Conservation (phyloP, 2,797 vertebrate species). For the Coracias cyanogaster region DNA sequence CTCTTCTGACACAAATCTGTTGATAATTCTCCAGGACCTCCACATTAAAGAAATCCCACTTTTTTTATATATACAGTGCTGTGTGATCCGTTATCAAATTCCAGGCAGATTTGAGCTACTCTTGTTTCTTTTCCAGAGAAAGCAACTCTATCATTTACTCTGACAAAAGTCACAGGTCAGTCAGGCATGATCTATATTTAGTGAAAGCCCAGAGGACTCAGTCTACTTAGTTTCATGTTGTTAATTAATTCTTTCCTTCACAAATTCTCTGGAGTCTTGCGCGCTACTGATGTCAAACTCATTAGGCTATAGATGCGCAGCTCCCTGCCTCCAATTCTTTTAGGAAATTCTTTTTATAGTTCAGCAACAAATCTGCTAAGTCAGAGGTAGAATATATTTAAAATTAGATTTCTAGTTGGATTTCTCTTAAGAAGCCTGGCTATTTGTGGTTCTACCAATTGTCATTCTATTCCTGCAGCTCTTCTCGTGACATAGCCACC, state of each 20-base stretch:
- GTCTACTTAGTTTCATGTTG: conserved; percentile 13
- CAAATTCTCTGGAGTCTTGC: background rate
- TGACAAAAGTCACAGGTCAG: background rate
- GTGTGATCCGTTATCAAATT: background rate
- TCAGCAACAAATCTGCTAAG: background rate
- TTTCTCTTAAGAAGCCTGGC: background rate
- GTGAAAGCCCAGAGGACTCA: background rate
- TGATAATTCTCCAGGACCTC: background rate
- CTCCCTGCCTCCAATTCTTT: background rate
- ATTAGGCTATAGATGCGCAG: background rate
- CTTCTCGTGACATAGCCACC: background rate
- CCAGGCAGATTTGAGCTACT: background rate
- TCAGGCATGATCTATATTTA: background rate
- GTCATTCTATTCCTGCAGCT: background rate
- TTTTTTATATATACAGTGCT: background rate
- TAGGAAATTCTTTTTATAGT: background rate
- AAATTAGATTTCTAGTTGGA: background rate
- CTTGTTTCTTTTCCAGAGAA: background rate
- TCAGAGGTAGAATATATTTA: background rate
- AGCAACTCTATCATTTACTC: background rate
- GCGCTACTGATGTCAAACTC: background rate
- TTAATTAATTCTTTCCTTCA: conserved; percentile 49
- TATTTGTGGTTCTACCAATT: background rate
- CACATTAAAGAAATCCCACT: background rate
- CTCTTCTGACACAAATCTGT: background rate